Base-by-base conservation (phyloP, 2,113 vertebrate genomes). In the Oncorhynchus masou region DNA sequence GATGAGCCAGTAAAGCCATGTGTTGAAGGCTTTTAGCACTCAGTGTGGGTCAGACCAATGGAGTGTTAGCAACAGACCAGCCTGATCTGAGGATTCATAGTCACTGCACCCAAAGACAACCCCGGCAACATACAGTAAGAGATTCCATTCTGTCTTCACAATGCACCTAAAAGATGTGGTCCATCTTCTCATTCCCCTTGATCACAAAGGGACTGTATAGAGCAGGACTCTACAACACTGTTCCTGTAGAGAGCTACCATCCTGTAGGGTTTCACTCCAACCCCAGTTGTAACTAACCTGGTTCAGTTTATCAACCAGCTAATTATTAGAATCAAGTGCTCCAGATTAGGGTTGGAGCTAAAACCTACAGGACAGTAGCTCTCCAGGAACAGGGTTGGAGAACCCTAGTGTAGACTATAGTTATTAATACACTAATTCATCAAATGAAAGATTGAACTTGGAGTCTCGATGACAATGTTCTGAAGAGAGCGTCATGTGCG, bases 11-110 rank as follows among this genome's bases (percentile, higher is more conserved):
- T 54, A 29, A 13, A 31, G 25, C 11, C 69, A 72, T 81, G 83
- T 71, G 76, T 78, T 57, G 39, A 4, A 25, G 79, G 87, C 89
- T 90, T 91, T 90, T 91, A 88, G 88, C 90, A 74, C 86, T n/a
- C 51, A 54, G 51, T 54, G 51, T 54, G 51, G 51, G 51, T 54
- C 34, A 60, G 48, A 68, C 24, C 72, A 85, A 84, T 1, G 77
- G 83, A 81, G 83, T 67, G 77, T 88, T 70, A 80, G 22, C 59
- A 51, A 29, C 74, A 69, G n/a, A 31, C 27, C 74, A 20, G 13
- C 5, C 0, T 64, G 51, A 48, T 49, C 27, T 45, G 24, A 67
- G 57, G 83, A 79, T 78, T 90, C 79, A 83, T 34, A 71, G 71
- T 69, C 69, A 73, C 82, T 74, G 70, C 69, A 67, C n/a, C 19